Evolutionary conservation across 2,888 invertebrate species (phyloP), one percentile per base, ranked within the genome.

Genomic region (Lomographa bimaculata): DNA sequence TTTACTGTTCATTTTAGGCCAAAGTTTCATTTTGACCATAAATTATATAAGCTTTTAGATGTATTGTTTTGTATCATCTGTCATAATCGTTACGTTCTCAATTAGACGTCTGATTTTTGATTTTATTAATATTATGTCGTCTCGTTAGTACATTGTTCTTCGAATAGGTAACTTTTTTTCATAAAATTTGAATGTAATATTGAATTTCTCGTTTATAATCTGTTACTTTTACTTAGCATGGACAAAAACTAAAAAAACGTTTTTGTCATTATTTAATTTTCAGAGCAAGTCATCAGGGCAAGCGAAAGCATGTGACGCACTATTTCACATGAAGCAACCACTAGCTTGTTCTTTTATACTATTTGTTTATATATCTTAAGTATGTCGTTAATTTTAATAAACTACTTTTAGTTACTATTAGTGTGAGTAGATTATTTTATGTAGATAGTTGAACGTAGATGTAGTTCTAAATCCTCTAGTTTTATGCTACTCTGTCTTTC

Each of bases 201-300:
- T n/a, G n/a, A n/a, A n/a, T n/a, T n/a, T n/a, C n/a, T n/a, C n/a
- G n/a, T n/a, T n/a, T n/a, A n/a, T n/a, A n/a, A n/a, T n/a, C n/a
- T n/a, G n/a, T n/a, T n/a, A n/a, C n/a, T n/a, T n/a, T n/a, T n/a
- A n/a, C n/a, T n/a, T n/a, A n/a, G n/a, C n/a, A n/a, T 8, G 11
- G 17, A 26, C 30, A 33, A 23, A 33, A 17, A 5, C 68, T 71
- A 75, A 74, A 76, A 73, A 62, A 61, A n/a, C n/a, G 69, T 49
- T 46, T 54, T 63, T 66, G 65, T 54, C 43, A 12, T 45, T 35
- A 19, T 71, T 79, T 64, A 59, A 69, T 67, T 87, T 86, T 85
- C 87, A 87, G 87, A 79, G 73, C 68, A 41, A 78, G 72, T 41
- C 81, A 70, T 48, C 82, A 75, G 43, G 75, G 79, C 75, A 81